Evolutionary conservation across 1,140 invertebrate species (phyloP).

Genomic region (Nasonia vitripennis): DNA sequence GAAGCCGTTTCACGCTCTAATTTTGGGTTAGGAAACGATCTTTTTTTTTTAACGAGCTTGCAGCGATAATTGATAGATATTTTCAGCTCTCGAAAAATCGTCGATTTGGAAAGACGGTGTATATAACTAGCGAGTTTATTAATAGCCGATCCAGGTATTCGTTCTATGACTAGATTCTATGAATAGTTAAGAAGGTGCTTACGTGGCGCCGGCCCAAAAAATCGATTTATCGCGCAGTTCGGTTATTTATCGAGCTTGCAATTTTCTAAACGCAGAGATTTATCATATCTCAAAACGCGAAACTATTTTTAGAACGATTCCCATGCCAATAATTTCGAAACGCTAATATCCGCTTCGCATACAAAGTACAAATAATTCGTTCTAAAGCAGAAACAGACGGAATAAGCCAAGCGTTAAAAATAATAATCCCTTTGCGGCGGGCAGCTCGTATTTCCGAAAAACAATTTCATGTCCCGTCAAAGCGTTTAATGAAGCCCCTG

Average conservation of each 20-base stretch:
- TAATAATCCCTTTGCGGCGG: background rate
- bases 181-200: conserved; percentile 23
- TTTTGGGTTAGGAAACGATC: background rate
- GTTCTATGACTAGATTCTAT: conserved; percentile 6
- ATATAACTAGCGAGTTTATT: background rate
- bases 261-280: background rate
- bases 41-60: background rate
- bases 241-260: conserved; percentile 34
- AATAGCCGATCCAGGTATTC: conserved; percentile 17
- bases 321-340: conserved; percentile 30
- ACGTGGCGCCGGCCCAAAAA: background rate
- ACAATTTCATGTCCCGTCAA: background rate
- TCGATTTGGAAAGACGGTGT: too few relatives aligned
- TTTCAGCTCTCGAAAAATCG: background rate
- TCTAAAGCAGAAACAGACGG: background rate
- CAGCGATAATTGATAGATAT: background rate
- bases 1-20: background rate
- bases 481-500: conserved; percentile 1
- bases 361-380: background rate
- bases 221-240: conserved; percentile 26
- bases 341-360: background rate
- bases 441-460: background rate
- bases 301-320: conserved; percentile 38
- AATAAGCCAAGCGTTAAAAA: background rate
- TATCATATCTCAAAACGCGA: background rate